Base-by-base conservation (phyloP, 2,888 invertebrate genomes). In the Listrodromus nycthemerus region DNA sequence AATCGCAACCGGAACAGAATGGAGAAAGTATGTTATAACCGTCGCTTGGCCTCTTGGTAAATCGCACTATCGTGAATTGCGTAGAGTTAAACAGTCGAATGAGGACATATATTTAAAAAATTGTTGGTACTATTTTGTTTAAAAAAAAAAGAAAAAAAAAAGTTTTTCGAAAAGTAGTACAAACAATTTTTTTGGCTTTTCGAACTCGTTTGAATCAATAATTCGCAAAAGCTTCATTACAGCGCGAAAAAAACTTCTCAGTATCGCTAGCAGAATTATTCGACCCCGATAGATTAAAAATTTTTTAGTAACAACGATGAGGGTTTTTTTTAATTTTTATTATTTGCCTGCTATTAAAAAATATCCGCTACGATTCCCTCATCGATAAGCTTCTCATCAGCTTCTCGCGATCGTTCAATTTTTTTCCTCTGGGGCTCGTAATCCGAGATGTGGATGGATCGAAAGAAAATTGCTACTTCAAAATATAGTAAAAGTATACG, bases 81-180 rank as follows among this genome's bases (percentile, higher is more conserved):
- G 7, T 19, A 50, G 3, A 41, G 16, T 41, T 13, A 16, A 16
- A 13, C 13, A 16, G 41, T 41, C 41, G 16, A 1, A 4, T 16
- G 41, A 41, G 24, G 21, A 55, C 21, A 4, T 10, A 55, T 24
- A 55, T 24, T 21, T 10, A 30, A 61, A 69, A 71, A 73, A 71
- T 55, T 24, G 45, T n/a, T 67, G 45, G 55, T 55, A 55, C 24
- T 55, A 6, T 50, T 19, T 19, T 50, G 7, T 50, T 7, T 0
- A 7, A 1, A 19, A 50, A 8, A 37, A 37, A 2, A 37, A 37
- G 10, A 37, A 37, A 5, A 8, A 8, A 50, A 19, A 1, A 10
- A 6, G 2, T 2, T n/a, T 8, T 50, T n/a, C 16, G n/a, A 19
- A 7, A n/a, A 50, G 6, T 50, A 19, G n/a, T 50, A 4, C 7